Base-by-base conservation (phyloP, 2,113 vertebrate genomes). In the Puntigrus tetrazona region DNA sequence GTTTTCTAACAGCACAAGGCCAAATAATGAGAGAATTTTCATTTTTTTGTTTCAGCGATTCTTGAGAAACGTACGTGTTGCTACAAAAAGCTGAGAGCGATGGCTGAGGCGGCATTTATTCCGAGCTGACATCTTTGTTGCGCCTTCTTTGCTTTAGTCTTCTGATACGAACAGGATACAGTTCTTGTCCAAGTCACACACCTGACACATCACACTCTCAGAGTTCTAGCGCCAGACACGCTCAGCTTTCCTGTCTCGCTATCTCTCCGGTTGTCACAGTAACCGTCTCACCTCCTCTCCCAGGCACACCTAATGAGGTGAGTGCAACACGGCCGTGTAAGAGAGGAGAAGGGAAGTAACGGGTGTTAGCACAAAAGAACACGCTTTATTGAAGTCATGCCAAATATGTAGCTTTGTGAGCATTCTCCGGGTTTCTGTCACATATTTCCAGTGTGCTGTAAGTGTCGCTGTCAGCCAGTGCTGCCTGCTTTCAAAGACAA, bases 231-330 rank as follows among this genome's bases (percentile, higher is more conserved):
- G 43, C n/a, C 77, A 81, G 81, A 65, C 78, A 87, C 11, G 79
- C 34, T 79, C 67, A 55, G 52, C 55, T 83, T 63, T 67, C 65
- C 86, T 45, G 82, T 50, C 41, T 84, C 74, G 61, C 76, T 73
- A 89, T 92, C 87, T 89, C 90, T 92, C 90, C 91, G 83, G 90
- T 94, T 95, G 90, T 95, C 93, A 95, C 92, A 95, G 92, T 93
- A 95, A 93, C 91, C 91, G 90, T 93, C 90, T 95, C 84, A 94
- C 92, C 95, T 94, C 92, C 92, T 86, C 87, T 91, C 93, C 81
- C 88, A 92, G 90, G 94, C 89, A 78, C 81, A 92, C 87, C 91
- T 93, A 94, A 95, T 93, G 93, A 92, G 88, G 45, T 85, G 89
- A 82, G 29, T 38, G 88, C 89, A 86, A 92, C 89, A 74, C 52